Evolutionary conservation across 2,797 vertebrate genomes (phyloP).

Genomic region (Carapus acus): DNA sequence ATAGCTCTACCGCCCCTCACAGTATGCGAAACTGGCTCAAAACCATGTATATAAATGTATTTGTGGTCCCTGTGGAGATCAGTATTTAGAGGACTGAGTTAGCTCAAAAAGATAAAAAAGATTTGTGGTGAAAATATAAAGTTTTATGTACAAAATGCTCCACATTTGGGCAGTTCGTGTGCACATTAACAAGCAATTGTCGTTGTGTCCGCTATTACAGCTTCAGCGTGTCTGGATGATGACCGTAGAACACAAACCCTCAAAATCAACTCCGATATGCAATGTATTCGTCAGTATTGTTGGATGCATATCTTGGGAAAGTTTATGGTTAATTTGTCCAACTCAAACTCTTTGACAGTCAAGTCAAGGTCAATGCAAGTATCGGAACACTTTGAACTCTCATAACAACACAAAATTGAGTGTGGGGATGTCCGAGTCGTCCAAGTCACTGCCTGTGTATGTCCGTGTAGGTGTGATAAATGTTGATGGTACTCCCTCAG

Average conservation of each 20-base stretch:
- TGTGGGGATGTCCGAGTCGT: constrained; percentile 49
- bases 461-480: constrained; percentile 50
- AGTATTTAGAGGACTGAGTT: constrained; percentile 49
- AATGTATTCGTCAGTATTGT: constrained; percentile 25
- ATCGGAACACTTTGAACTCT: constrained; percentile 34
- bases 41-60: constrained; percentile 16
- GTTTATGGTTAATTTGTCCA: constrained; percentile 24
- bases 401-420: constrained; percentile 21
- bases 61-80: constrained; percentile 44
- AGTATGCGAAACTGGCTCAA: constrained; percentile 16
- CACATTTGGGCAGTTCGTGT: constrained; percentile 30
- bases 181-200: constrained; percentile 31
- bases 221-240: constrained; percentile 23
- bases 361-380: constrained; percentile 27
- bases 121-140: constrained; percentile 10
- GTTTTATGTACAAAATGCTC: background rate
- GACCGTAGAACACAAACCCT: constrained; percentile 11
- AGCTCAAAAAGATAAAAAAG: background rate
- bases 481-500: constrained; percentile 68
- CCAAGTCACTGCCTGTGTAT: constrained; percentile 58
- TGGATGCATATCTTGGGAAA: constrained; percentile 10
- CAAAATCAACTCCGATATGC: constrained; percentile 11
- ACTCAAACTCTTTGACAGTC: constrained; percentile 29
- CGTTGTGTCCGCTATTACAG: constrained; percentile 37
- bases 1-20: constrained; percentile 30